Evolutionary conservation across 2,797 vertebrate genomes (phyloP), one percentile per base, ranked within the genome.

Genomic region (Falco biarmicus): DNA sequence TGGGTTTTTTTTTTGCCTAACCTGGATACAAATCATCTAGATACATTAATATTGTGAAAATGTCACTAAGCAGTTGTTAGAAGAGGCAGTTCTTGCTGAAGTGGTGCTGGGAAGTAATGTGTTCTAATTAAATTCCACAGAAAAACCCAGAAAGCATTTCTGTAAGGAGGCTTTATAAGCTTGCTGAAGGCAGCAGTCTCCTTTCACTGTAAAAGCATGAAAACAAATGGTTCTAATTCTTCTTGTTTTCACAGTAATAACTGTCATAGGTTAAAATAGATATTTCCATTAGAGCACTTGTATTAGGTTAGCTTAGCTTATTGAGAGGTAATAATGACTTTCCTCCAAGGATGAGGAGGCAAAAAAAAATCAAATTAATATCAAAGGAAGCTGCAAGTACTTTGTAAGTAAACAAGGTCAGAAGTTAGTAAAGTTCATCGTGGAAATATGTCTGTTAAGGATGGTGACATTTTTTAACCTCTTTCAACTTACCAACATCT

Each of bases 181-280:
- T 89, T 1, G 12, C 78, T 90, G 70, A 90, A 95, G 51, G 63
- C 88, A 93, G 70, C 45, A 87, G 63, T 71, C 18, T 92, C 20
- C 28, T 87, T 31, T 70, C 18, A 7, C 41, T 11, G 19, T 76
- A 85, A 87, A 89, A 96, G 54, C 59, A 68, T 53, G 80, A 74
- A 76, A 96, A 87, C 85, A 95, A 93, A 96, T 92, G 29, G 68
- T 82, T 93, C 77, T 90, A 89, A 64, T 95, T 87, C 41, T 69
- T 90, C 48, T 66, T 82, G 48, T 89, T 96, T 95, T 92, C 75
- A 69, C 56, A 90, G 77, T 93, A 88, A 83, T 91, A 95, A 70
- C 80, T 96, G 90, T 91, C 70, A 84, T 31, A 82, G n/a, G 47
- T 73, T 93, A 87, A 96, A 95, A 87, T 11, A 84, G 70, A 70